Evolutionary conservation across 2,888 invertebrate genomes (phyloP).

Genomic region (Saturnia pavonia): DNA sequence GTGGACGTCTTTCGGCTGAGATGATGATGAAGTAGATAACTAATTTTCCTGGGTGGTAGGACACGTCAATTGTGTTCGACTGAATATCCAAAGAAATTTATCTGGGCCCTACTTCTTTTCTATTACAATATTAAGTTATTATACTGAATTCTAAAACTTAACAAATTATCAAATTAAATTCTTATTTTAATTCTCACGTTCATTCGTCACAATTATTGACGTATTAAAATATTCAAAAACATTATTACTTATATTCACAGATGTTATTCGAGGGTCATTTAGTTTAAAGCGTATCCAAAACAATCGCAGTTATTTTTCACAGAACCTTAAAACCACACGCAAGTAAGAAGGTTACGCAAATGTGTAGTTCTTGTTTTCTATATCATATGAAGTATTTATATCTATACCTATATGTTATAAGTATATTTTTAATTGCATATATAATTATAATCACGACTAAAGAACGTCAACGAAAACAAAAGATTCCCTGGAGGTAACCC

Average conservation of each 20-base stretch:
- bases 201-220: slow-evolving; percentile 1
- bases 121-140: neutral
- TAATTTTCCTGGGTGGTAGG: too few species aligned
- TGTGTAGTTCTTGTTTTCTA: slow-evolving; percentile 2
- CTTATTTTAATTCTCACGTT: slow-evolving; percentile 10
- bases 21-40: too few species aligned
- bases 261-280: slow-evolving; percentile 5
- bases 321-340: slow-evolving; percentile 11
- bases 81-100: too few species aligned
- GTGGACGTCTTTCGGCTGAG: too few species aligned
- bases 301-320: slow-evolving; percentile 13
- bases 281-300: slow-evolving; percentile 10
- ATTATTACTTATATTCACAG: neutral
- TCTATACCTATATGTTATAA: too few species aligned
- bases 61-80: too few species aligned
- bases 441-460: too few species aligned
- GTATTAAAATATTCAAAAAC: neutral
- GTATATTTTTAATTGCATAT: too few species aligned
- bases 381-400: slow-evolving; percentile 1
- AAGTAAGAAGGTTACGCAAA: slow-evolving; percentile 15
- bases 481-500: too few species aligned
- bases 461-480: too few species aligned
- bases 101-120: too few species aligned
- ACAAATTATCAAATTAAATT: neutral
- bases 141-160: neutral